Evolutionary conservation across 2,888 invertebrate genomes (phyloP).

Genomic region (Apodemia hepburni): DNA sequence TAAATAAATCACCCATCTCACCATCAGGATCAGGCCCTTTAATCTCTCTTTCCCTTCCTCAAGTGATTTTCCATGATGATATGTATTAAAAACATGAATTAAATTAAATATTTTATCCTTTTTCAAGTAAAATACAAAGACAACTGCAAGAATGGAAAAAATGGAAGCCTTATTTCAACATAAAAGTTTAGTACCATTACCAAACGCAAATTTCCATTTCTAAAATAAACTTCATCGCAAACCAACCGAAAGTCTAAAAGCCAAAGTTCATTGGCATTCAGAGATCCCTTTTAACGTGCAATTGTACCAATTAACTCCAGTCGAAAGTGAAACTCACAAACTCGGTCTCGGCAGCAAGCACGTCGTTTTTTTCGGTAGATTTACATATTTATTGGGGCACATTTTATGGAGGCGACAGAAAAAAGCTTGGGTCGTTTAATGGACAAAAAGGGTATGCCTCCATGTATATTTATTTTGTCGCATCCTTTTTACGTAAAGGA

Average conservation of each 20-base stretch:
- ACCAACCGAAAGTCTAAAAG: constrained; percentile 27
- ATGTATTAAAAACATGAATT: neutral
- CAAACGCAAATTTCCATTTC: constrained; percentile 3
- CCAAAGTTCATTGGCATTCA: constrained; percentile 57
- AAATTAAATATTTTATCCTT: neutral
- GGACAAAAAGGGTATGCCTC: constrained; percentile 76
- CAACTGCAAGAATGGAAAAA: neutral
- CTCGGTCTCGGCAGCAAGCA: constrained; percentile 49
- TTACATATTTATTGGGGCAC: constrained; percentile 80
- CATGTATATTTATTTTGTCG: constrained; percentile 78
- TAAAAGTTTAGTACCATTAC: constrained; percentile 1
- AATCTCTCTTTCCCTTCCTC: too few relatives aligned
- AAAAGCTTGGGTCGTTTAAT: constrained; percentile 74
- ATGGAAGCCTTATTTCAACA: neutral
- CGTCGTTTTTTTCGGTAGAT: constrained; percentile 64
- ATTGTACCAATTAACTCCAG: constrained; percentile 70
- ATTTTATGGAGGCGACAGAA: constrained; percentile 74
- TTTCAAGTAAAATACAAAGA: neutral
- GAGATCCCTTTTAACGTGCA: constrained; percentile 41
- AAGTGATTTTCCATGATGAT: too few relatives aligned
- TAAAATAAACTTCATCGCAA: neutral
- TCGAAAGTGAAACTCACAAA: constrained; percentile 78
- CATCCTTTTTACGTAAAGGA: constrained; percentile 78
- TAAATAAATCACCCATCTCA: too few relatives aligned
- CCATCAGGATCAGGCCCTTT: too few relatives aligned